Evolutionary conservation across 1,140 invertebrate genomes (phyloP).

Genomic region (Vanessa atalanta): DNA sequence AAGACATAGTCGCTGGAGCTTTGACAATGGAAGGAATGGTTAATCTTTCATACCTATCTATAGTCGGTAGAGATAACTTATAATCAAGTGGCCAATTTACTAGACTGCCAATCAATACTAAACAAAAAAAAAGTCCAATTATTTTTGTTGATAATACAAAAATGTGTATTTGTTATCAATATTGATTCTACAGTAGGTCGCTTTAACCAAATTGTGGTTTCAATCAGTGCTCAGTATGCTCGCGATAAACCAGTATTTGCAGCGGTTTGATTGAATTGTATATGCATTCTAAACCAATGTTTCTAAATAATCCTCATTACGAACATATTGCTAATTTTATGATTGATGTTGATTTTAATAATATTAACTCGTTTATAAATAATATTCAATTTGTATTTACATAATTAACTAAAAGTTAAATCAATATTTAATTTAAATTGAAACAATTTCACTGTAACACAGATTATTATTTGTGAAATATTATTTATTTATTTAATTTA

Average conservation of each 20-base stretch:
- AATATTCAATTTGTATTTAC: not conserved
- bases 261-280: slow-evolving; percentile 9
- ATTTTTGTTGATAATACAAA: not conserved
- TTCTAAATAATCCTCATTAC: not conserved
- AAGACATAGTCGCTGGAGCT: too few relatives aligned
- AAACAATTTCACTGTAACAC: too few relatives aligned
- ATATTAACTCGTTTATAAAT: not conserved
- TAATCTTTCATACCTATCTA: too few relatives aligned
- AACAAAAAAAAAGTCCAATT: not conserved
- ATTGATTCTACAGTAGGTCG: not conserved
- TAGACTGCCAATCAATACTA: not conserved
- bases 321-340: slow-evolving; percentile 1
- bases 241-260: slow-evolving; percentile 6
- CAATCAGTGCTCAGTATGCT: slow-evolving; percentile 9
- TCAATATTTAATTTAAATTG: too few relatives aligned
- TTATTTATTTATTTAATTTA: too few relatives aligned
- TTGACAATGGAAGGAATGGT: too few relatives aligned
- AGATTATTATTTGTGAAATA: too few relatives aligned
- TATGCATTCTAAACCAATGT: not conserved
- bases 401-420: too few relatives aligned
- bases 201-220: slow-evolving; percentile 12
- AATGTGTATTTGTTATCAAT: not conserved
- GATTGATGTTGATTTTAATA: not conserved
- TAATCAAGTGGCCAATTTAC: too few relatives aligned
- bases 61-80: too few relatives aligned